Conservation (phyloP, 1,140 invertebrate species). For the Proctacanthus coquilletti region DNA sequence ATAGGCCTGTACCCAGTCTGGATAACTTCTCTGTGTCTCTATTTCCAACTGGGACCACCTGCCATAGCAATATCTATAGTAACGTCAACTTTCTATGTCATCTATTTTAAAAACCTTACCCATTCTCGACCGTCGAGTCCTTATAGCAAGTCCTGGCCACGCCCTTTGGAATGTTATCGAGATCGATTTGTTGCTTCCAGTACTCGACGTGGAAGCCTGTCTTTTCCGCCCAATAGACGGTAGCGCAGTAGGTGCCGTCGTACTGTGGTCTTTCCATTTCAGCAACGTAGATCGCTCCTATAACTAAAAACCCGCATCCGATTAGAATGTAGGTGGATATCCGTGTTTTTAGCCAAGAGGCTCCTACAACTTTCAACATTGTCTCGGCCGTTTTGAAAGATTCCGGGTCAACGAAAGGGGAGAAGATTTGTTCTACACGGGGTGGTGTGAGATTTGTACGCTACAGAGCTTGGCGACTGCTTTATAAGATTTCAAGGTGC, state of each 20-base stretch:
- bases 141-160: constrained; percentile 55
- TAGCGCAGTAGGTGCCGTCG: constrained; percentile 50
- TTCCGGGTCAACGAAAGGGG: too few species aligned
- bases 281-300: constrained; percentile 47
- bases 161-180: constrained; percentile 40
- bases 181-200: constrained; percentile 59
- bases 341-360: constrained; percentile 59
- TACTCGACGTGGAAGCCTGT: constrained; percentile 52
- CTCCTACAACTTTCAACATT: constrained; percentile 62
- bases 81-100: not conserved
- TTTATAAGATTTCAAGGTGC: too few species aligned
- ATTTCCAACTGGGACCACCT: constrained; percentile 70
- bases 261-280: constrained; percentile 50
- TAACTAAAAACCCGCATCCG: constrained; percentile 45
- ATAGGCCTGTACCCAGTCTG: constrained; percentile 67
- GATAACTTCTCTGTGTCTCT: constrained; percentile 51
- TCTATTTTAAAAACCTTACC: constrained; percentile 32
- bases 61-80: not conserved
- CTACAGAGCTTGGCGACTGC: too few species aligned
- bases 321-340: constrained; percentile 52
- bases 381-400: constrained; percentile 27
- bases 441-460: too few species aligned
- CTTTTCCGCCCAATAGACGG: constrained; percentile 48
- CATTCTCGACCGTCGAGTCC: constrained; percentile 44
- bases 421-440: too few species aligned